These are phyloP conservation scores for Epinotia bilunana DNA, from an alignment of 2,888 invertebrate genomes.

Conservation along the genomic window DNA sequence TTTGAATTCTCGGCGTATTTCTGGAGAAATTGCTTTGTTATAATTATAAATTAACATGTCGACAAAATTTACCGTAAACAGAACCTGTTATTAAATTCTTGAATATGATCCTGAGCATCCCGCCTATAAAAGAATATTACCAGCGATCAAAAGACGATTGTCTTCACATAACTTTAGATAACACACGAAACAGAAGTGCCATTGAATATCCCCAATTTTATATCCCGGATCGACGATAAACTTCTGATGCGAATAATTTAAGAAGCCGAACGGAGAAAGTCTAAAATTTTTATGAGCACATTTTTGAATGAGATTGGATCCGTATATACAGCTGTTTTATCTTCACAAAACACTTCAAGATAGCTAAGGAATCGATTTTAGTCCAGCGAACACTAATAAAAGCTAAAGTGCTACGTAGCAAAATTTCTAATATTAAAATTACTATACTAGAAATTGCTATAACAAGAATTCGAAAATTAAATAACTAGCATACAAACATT, in stretches of 20 bases:
- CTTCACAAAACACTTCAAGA: neutral
- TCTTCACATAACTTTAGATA: neutral
- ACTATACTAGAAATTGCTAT: no score
- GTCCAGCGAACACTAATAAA: no score
- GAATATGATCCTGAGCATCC: neutral
- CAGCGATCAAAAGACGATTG: neutral
- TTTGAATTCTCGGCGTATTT: no score
- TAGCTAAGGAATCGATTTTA: neutral
- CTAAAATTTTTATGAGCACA: constrained; percentile 32
- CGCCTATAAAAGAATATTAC: neutral
- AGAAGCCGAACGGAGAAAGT: neutral
- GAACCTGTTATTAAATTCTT: neutral
- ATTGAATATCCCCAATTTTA: constrained; percentile 25
- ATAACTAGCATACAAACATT: no score
- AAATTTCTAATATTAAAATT: no score
- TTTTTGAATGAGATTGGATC: constrained; percentile 16
- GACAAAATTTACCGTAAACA: no score
- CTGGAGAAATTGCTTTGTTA: no score
- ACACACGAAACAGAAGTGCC: neutral
- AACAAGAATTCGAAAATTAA: no score
- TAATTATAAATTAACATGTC: no score
- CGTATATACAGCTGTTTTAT: constrained; percentile 17
- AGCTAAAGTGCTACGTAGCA: no score
- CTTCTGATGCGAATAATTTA: constrained; percentile 37
- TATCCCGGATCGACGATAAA: constrained; percentile 26